phyloP scores from a whole-genome alignment of 2,888 invertebrate species.

The Harpagoxenus sublaevis region DNA sequence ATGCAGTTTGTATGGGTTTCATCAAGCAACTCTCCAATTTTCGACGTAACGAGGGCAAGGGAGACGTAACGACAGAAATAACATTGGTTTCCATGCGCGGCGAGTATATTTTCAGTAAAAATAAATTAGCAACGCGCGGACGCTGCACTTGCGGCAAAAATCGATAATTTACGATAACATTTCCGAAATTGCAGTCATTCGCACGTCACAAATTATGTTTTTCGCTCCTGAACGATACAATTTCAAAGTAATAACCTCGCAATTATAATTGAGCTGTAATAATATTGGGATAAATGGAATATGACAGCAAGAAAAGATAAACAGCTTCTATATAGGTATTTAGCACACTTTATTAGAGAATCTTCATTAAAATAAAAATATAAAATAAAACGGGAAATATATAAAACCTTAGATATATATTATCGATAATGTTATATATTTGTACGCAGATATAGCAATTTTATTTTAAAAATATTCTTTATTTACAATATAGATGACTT shows the following conservation, averaged over 20 bases:
- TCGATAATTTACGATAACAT: slow-evolving; percentile 35
- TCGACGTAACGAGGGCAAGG: neutral
- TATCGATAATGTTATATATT: neutral
- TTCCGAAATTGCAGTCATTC: slow-evolving; percentile 11
- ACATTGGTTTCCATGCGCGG: slow-evolving; percentile 22
- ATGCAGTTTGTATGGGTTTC: slow-evolving; percentile 3
- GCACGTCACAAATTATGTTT: slow-evolving; percentile 15
- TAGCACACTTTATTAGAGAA: neutral
- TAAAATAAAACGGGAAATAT: slow-evolving; percentile 1
- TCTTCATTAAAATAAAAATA: neutral
- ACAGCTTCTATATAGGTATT: neutral
- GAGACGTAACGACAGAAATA: slow-evolving; percentile 34
- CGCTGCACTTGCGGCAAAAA: slow-evolving; percentile 9
- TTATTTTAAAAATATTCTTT: neutral
- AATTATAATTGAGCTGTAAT: neutral
- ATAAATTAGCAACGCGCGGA: slow-evolving; percentile 24
- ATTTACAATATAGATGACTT: neutral
- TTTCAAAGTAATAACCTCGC: neutral
- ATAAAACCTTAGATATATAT: neutral
- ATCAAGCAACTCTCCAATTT: neutral
- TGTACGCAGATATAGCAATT: neutral
- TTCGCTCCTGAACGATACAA: neutral
- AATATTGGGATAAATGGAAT: neutral
- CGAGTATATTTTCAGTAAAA: slow-evolving; percentile 37
- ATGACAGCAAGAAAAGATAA: neutral